Base-by-base conservation (phyloP, 2,888 invertebrate genomes). In the Halictus quadricinctus region DNA sequence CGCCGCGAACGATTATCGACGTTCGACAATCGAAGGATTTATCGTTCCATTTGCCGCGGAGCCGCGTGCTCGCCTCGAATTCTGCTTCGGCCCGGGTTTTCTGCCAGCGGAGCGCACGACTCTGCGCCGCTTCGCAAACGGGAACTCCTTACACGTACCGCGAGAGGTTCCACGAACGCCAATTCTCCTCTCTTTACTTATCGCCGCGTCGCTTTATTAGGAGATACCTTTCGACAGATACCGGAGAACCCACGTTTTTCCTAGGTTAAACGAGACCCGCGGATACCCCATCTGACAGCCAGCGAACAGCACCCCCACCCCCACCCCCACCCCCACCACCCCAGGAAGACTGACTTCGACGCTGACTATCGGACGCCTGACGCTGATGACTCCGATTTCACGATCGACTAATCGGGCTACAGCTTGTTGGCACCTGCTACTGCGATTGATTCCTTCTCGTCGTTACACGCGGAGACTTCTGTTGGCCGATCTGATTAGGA, bases 21-120 rank as follows among this genome's bases (percentile, higher is more conserved):
- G 88, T 84, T 90, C 89, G 91, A 91, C 92, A 90, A 92, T 91
- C 91, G 90, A 85, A 90, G 89, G 90, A 92, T 92, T 92, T 92
- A 92, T 92, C 91, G 90, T 90, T 88, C 84, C 88, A 87, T 87
- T 89, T 82, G 89, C 81, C 87, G 90, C 83, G 10, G 88, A 64
- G 76, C 46, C 60, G 64, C 54, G 76, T 48, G 81, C 85, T 88
- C 84, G 76, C 54, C 75, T 79, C 83, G 87, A 88, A 84, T 86
- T 86, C 75, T 29, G 13, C 64, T 29, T 25, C 69, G n/a, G 69
- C 69, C n/a, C 72, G 72, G 72, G 36, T 25, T 21, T 25, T 15
- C 72, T 73, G 50, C 69, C 66, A 36, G 36, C 66, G 18, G 66
- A 69, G 80, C 54, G 84, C 89, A 81, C 85, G 88, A 86, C 78